These are phyloP conservation scores for Arrhamphus sclerolepis DNA, from an alignment of 2,797 vertebrate species.

Conservation along the genomic window DNA sequence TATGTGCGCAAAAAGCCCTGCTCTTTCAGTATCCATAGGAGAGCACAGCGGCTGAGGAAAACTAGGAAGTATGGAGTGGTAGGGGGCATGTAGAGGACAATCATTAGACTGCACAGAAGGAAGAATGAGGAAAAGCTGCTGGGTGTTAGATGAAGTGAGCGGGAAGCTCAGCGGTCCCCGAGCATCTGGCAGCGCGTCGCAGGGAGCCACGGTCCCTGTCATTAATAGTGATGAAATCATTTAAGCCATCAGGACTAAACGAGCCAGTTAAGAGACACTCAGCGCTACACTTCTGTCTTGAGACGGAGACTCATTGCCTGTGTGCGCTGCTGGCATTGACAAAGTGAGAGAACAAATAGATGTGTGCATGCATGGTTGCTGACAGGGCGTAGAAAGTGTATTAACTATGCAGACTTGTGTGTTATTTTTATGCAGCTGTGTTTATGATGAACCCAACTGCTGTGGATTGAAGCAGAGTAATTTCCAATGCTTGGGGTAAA, in stretches of 20 bases:
- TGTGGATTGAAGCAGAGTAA: slow-evolving; percentile 6
- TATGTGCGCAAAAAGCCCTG: slow-evolving; percentile 27
- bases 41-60: slow-evolving; percentile 34
- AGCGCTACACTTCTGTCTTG: slow-evolving; percentile 84
- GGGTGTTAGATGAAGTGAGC: slow-evolving; percentile 78
- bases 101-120: slow-evolving; percentile 90
- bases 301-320: slow-evolving; percentile 66
- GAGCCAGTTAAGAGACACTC: slow-evolving; percentile 96
- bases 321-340: slow-evolving; percentile 37
- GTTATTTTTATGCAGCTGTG: slow-evolving; percentile 15
- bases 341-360: slow-evolving; percentile 60
- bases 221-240: slow-evolving; percentile 99
- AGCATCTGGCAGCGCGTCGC: slow-evolving; percentile 95
- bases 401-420: slow-evolving; percentile 23
- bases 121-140: slow-evolving; percentile 78
- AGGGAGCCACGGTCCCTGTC: slow-evolving; percentile 92
- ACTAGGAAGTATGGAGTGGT: slow-evolving; percentile 57
- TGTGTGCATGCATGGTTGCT: slow-evolving; percentile 33
- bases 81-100: slow-evolving; percentile 94
- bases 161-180: slow-evolving; percentile 83
- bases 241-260: slow-evolving; percentile 99
- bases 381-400: slow-evolving; percentile 38
- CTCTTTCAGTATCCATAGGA: slow-evolving; percentile 59
- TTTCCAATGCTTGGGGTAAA: slow-evolving; percentile 6
- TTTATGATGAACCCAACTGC: slow-evolving; percentile 19